These are phyloP conservation scores for Wiebesia pumilae DNA, from an alignment of 1,140 invertebrate species.

Conservation along the genomic window DNA sequence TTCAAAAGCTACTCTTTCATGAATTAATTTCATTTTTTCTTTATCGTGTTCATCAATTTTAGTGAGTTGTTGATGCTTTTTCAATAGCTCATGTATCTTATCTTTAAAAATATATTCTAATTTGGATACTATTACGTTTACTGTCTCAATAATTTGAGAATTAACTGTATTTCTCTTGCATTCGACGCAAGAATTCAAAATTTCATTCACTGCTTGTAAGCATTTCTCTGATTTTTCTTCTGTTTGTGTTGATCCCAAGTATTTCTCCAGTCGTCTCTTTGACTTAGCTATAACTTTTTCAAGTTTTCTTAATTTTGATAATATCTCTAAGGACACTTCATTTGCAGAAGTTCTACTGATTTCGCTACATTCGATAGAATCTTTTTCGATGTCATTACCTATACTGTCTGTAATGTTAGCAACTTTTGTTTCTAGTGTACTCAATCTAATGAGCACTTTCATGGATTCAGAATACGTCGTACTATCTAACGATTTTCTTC, in stretches of 20 bases:
- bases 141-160: constrained; percentile 76
- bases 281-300: constrained; percentile 67
- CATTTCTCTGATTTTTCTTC: constrained; percentile 71
- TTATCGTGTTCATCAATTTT: constrained; percentile 79
- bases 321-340: constrained; percentile 66
- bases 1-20: constrained; percentile 86
- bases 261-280: constrained; percentile 68
- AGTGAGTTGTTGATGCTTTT: constrained; percentile 78
- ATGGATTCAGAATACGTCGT: constrained; percentile 85
- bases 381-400: constrained; percentile 67
- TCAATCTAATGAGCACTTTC: constrained; percentile 84
- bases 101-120: constrained; percentile 79
- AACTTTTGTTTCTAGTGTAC: constrained; percentile 84
- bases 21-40: constrained; percentile 81
- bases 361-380: constrained; percentile 69
- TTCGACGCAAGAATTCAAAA: constrained; percentile 68
- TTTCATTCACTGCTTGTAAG: constrained; percentile 70
- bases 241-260: constrained; percentile 67
- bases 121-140: constrained; percentile 79
- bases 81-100: constrained; percentile 80
- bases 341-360: constrained; percentile 58
- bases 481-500: constrained; percentile 85
- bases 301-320: constrained; percentile 65
- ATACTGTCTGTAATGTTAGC: constrained; percentile 77
- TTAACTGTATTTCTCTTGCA: constrained; percentile 65